Evolutionary conservation across 2,797 vertebrate species (phyloP).

Genomic region (Taenioides sp.): DNA sequence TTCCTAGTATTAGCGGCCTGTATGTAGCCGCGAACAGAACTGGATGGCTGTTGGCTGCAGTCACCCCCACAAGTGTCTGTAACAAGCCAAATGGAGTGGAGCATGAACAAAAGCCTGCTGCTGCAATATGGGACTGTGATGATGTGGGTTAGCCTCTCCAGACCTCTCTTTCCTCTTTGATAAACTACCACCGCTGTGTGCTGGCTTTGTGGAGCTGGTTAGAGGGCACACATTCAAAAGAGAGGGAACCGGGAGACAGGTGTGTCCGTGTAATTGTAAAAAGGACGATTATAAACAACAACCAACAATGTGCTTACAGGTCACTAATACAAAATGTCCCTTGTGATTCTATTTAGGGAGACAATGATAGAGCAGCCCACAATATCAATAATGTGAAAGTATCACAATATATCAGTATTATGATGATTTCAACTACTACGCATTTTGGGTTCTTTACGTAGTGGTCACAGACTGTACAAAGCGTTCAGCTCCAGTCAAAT

Average conservation of each 20-base stretch:
- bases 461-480: no score
- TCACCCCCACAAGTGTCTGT: slow-evolving; percentile 51
- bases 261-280: slow-evolving; percentile 4
- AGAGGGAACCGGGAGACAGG: slow-evolving; percentile 22
- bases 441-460: no score
- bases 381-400: no score
- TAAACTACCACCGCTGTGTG: slow-evolving; percentile 47
- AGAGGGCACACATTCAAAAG: slow-evolving; percentile 25
- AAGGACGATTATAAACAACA: background rate
- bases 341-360: no score
- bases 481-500: no score
- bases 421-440: no score
- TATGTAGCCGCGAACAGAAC: slow-evolving; percentile 43
- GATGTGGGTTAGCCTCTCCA: slow-evolving; percentile 24
- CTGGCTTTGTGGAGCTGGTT: slow-evolving; percentile 48
- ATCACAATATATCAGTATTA: no score
- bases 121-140: slow-evolving; percentile 31
- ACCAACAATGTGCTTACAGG: background rate
- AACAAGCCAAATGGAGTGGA: slow-evolving; percentile 60
- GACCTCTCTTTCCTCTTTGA: slow-evolving; percentile 41
- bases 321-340: no score
- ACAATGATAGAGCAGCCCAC: no score
- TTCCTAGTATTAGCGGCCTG: slow-evolving; percentile 39
- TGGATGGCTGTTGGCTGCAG: slow-evolving; percentile 44
- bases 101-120: slow-evolving; percentile 24